phyloP scores from a whole-genome alignment of 2,113 vertebrate species.

The Camelus dromedarius region DNA sequence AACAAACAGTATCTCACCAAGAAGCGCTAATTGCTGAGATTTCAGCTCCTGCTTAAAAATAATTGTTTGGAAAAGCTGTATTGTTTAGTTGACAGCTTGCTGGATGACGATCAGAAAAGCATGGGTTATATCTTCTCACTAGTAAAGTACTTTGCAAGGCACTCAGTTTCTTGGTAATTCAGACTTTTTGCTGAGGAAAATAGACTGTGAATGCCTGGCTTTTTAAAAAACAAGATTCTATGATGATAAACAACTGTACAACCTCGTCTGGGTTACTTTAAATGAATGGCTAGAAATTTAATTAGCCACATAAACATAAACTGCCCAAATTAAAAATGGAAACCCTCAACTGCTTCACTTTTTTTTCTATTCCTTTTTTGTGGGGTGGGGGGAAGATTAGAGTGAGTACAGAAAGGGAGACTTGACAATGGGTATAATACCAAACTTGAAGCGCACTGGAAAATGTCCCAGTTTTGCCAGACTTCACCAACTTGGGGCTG shows the following conservation, averaged over 20 bases:
- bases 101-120: conserved; percentile 3
- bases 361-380: background rate
- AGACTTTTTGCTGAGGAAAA: conserved; percentile 18
- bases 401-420: background rate
- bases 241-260: background rate
- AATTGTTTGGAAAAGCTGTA: conserved; percentile 22
- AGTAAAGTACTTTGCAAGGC: conserved; percentile 49
- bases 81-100: conserved; percentile 16
- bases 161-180: conserved; percentile 12
- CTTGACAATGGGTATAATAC: background rate
- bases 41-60: conserved; percentile 41
- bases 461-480: background rate
- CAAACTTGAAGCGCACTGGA: background rate
- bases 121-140: conserved; percentile 22
- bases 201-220: background rate
- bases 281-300: background rate
- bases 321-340: background rate
- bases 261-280: background rate
- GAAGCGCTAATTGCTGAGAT: conserved; percentile 44
- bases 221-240: background rate
- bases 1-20: background rate
- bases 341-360: background rate
- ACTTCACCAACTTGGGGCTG: background rate
- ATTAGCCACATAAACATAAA: background rate
- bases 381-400: background rate